Base-by-base conservation (phyloP, 2,113 vertebrate genomes). In the Vidua macroura region DNA sequence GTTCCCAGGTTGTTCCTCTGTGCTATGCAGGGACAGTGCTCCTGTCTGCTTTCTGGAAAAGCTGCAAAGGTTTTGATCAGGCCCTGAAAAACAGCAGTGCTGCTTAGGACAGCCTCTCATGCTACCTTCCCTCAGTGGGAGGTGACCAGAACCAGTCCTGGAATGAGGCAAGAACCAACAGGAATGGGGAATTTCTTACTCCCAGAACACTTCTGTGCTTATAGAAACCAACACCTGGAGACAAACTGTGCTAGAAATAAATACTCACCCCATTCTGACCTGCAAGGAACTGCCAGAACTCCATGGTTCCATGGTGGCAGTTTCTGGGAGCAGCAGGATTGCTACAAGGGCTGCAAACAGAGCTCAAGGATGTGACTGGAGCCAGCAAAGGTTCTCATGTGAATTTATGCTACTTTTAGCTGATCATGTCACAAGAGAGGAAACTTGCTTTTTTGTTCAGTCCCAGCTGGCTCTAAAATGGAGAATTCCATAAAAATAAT, bases 11-110 rank as follows among this genome's bases (percentile, higher is more conserved):
- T 17, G 0, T 49, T 68, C 28, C 78, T 80, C 56, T 1, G 0
- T 4, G 0, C 46, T 4, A 0, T 21, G 21, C 1, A 4, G 59
- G 64, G 60, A 24, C 41, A 6, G 17, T 5, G 60, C 35, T 64
- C 56, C 74, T n/a, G 19, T 14, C 48, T 83, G 70, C 81, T 39
- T 89, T 64, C 72, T 49, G 73, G 64, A 64, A 92, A 58, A 59
- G 44, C 48, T 59, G 48, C 68, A 77, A 16, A 93, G 85, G 85
- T 77, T 68, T 67, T 52, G 41, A 7, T 10, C 60, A 59, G 72
- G 49, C 51, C 51, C 53, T 11, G 52, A 63, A 88, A 83, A 63
- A 22, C 79, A 88, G 88, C 78, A 39, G 70, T 21, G 16, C 82
- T 41, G n/a, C 9, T 66, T 3, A 48, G 73, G 76, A 83, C 86